phyloP scores from a whole-genome alignment of 2,113 vertebrate species.

The Pteruthius melanotis region DNA sequence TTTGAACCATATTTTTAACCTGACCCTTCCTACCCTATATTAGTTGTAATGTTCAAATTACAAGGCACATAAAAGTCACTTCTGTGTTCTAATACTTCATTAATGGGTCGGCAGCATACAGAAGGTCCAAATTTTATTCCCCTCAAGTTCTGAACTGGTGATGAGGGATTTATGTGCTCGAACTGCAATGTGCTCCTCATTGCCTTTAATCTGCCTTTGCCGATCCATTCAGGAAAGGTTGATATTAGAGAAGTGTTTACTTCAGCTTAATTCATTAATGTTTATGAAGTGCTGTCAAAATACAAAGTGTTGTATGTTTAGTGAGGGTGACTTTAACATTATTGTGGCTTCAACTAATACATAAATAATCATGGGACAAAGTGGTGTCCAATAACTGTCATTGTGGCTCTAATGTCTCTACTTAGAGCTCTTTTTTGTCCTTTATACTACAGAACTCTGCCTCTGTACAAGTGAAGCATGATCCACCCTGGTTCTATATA shows the following conservation, averaged over 20 bases:
- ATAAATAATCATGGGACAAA: background rate
- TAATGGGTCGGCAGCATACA: background rate
- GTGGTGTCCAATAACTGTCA: background rate
- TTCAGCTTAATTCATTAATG: slow-evolving; percentile 52
- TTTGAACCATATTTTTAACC: background rate
- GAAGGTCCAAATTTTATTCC: background rate
- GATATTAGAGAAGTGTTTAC: slow-evolving; percentile 19
- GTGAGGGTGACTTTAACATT: slow-evolving; percentile 44
- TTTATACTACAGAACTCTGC: background rate
- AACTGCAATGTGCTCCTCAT: background rate
- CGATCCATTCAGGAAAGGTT: background rate
- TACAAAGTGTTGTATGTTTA: slow-evolving; percentile 8
- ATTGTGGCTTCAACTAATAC: background rate
- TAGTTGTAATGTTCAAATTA: background rate
- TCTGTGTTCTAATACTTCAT: background rate
- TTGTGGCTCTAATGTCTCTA: background rate
- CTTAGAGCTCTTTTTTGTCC: background rate
- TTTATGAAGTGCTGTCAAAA: slow-evolving; percentile 49
- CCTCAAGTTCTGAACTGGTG: background rate
- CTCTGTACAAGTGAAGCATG: background rate
- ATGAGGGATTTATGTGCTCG: background rate
- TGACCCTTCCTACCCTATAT: background rate
- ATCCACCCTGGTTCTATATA: background rate
- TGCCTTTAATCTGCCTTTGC: slow-evolving; percentile 56
- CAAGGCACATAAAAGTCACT: background rate